These are phyloP conservation scores for Pediacus dermestoides DNA, from an alignment of 2,888 invertebrate genomes.

Conservation along the genomic window DNA sequence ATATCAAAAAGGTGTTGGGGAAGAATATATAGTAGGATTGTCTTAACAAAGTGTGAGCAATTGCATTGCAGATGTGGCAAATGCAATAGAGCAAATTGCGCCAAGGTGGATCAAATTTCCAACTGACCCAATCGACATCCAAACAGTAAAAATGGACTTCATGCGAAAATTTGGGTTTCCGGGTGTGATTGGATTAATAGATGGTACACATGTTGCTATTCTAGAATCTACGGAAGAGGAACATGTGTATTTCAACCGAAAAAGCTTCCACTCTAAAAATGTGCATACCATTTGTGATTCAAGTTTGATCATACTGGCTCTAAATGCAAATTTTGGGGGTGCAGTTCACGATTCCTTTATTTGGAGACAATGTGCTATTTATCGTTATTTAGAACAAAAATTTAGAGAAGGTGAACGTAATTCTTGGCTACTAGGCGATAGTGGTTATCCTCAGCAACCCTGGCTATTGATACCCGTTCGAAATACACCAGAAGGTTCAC, in stretches of 20 bases:
- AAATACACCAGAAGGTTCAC: constrained; percentile 11
- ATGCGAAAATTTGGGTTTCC: constrained; percentile 15
- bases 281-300: constrained; percentile 16
- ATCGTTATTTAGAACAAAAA: neutral
- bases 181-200: constrained; percentile 13
- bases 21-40: neutral
- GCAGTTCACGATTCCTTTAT: constrained; percentile 15
- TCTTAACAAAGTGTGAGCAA: neutral
- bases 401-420: constrained; percentile 6
- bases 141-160: constrained; percentile 10
- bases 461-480: constrained; percentile 18
- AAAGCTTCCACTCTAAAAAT: constrained; percentile 17
- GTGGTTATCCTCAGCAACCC: constrained; percentile 19
- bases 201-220: constrained; percentile 15
- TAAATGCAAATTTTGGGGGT: constrained; percentile 15
- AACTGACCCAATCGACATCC: neutral
- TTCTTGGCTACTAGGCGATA: constrained; percentile 18
- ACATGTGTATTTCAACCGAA: constrained; percentile 16
- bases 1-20: neutral
- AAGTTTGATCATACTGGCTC: constrained; percentile 12
- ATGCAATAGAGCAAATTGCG: too few species aligned
- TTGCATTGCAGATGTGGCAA: too few species aligned
- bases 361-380: constrained; percentile 12
- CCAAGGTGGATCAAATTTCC: neutral
- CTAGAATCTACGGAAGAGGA: constrained; percentile 13